A percentile compares a stretch with the other conserved stretches of the same genome.
Conservation (phyloP, 92 coral and sea anemone species). For the Isaurus tuberculatus region DNA sequence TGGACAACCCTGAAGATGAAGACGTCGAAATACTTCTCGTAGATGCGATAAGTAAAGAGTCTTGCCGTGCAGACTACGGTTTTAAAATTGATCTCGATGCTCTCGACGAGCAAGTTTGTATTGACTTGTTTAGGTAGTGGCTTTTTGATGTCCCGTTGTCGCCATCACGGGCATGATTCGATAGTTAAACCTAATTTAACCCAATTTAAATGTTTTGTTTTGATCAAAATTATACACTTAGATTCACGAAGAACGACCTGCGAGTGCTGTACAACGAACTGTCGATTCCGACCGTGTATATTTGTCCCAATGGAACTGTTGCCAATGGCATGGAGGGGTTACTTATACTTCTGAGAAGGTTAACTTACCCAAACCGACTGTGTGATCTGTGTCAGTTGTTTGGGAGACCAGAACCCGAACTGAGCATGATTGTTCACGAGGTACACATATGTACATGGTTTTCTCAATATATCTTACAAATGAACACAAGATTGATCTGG, state of each 20-base stretch:
- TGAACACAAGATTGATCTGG: too few relatives aligned
- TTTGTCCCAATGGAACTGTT: conserved; percentile 76
- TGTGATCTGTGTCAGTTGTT: conserved; percentile 66
- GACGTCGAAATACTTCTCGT: conserved; percentile 62
- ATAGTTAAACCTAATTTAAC: background rate
- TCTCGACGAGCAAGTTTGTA: conserved; percentile 25
- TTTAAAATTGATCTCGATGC: conserved; percentile 20
- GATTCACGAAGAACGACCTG: conserved; percentile 62
- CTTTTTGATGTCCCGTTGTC: background rate
- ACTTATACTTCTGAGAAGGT: conserved; percentile 60
- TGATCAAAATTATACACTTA: conserved; percentile 10
- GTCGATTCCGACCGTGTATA: conserved; percentile 57
- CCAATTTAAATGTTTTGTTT: too few relatives aligned
- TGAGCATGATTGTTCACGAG: conserved; percentile 75
- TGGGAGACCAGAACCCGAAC: conserved; percentile 74
- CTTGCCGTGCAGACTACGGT: conserved; percentile 1
- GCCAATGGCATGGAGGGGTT: conserved; percentile 68
- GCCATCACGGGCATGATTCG: background rate
- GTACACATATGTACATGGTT: too few relatives aligned
- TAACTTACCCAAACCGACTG: conserved; percentile 49
- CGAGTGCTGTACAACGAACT: conserved; percentile 50
- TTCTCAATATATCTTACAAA: too few relatives aligned
- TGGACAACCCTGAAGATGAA: conserved; percentile 46
- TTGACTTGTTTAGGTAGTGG: conserved; percentile 21
- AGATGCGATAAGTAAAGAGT: conserved; percentile 54